These are phyloP conservation scores for Bombus terrestris DNA, from an alignment of 1,140 invertebrate species.

Conservation along the genomic window DNA sequence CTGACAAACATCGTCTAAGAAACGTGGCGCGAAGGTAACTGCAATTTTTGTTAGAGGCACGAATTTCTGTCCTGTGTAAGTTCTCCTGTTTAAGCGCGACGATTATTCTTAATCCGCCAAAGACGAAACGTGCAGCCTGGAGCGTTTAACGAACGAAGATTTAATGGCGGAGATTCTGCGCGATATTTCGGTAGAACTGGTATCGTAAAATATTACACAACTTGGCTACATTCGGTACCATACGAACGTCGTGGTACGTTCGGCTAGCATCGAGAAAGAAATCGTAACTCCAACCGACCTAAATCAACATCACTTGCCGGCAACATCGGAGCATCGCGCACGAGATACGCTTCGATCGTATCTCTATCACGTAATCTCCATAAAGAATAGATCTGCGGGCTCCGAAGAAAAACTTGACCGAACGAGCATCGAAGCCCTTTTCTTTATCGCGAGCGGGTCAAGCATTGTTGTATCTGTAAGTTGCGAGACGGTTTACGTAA, in stretches of 20 bases:
- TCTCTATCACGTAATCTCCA: conserved; percentile 61
- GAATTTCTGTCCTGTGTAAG: neutral
- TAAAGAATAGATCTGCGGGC: conserved; percentile 46
- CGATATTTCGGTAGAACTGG: neutral
- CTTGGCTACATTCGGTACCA: neutral
- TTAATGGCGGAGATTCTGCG: neutral
- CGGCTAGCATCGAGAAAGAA: conserved; percentile 34
- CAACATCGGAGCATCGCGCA: conserved; percentile 38
- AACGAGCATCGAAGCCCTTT: conserved; percentile 22
- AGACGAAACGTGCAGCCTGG: neutral
- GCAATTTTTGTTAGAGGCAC: too few relatives aligned
- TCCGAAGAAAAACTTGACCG: conserved; percentile 34
- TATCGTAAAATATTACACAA: conserved; percentile 38
- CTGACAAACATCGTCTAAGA: neutral
- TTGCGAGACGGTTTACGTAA: conserved; percentile 40
- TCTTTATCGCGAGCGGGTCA: conserved; percentile 47
- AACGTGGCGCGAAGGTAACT: neutral
- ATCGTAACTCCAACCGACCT: conserved; percentile 31
- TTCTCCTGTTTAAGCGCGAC: too few relatives aligned
- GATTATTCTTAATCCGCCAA: neutral
- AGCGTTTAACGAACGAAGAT: neutral
- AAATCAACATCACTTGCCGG: conserved; percentile 43
- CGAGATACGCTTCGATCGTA: conserved; percentile 48
- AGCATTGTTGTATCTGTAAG: conserved; percentile 33
- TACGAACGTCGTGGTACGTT: conserved; percentile 14